Percentiles rank a stretch among this genome's conserved stretches.
phyloP scores from a whole-genome alignment of 2,888 invertebrate genomes.

The Crematogaster levior region DNA sequence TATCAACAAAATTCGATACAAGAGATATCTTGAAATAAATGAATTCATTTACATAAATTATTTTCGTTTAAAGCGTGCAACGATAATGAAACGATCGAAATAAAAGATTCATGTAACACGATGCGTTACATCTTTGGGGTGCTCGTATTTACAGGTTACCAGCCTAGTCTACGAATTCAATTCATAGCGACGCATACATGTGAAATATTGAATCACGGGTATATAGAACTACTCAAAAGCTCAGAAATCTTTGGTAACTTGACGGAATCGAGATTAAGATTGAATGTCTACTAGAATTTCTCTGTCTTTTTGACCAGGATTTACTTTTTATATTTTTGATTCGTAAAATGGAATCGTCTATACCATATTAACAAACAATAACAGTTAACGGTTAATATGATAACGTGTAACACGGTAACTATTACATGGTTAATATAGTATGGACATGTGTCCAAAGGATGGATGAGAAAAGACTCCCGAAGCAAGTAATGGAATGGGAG shows the following conservation, averaged over 20 bases:
- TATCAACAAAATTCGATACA: conserved; percentile 12
- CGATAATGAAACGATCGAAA: conserved; percentile 29
- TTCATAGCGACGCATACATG: conserved; percentile 29
- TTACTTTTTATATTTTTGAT: neutral
- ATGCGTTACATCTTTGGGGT: conserved; percentile 21
- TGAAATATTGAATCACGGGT: conserved; percentile 28
- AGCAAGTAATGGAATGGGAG: too few relatives aligned
- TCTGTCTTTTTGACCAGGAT: neutral
- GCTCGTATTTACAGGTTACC: conserved; percentile 28
- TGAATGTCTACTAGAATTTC: neutral
- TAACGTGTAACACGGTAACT: too few relatives aligned
- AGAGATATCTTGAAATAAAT: conserved; percentile 24
- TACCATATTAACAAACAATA: too few relatives aligned
- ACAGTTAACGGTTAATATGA: too few relatives aligned
- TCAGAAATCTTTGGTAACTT: conserved; percentile 19
- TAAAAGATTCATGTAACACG: conserved; percentile 29
- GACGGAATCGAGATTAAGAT: neutral
- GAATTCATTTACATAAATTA: conserved; percentile 26
- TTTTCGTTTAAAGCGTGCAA: conserved; percentile 10
- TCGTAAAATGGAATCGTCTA: neutral
- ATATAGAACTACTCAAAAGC: conserved; percentile 42
- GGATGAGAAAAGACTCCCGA: too few relatives aligned
- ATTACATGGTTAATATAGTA: too few relatives aligned
- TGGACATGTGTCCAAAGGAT: too few relatives aligned
- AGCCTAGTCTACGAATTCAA: conserved; percentile 48